phyloP scores from a whole-genome alignment of 2,888 invertebrate species.

The Caradrina kadenii region DNA sequence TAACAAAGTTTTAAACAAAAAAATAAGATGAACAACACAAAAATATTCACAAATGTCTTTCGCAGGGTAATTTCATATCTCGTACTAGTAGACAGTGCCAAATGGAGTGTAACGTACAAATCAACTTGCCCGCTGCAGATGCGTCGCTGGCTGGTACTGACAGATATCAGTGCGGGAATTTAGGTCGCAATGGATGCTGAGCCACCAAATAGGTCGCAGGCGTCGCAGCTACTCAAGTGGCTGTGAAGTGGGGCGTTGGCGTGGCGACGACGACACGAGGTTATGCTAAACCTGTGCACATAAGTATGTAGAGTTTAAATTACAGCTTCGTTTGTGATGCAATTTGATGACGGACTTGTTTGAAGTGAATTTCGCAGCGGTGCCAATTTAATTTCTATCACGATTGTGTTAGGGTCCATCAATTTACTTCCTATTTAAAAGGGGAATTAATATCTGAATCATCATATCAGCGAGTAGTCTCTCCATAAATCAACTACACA shows the following conservation, averaged over 20 bases:
- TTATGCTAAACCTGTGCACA: conserved; percentile 59
- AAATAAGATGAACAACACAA: conserved; percentile 23
- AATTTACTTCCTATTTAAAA: not conserved
- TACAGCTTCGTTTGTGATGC: conserved; percentile 47
- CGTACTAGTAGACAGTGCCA: conserved; percentile 58
- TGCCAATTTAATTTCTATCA: conserved; percentile 19
- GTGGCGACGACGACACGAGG: conserved; percentile 45
- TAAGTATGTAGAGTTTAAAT: conserved; percentile 61
- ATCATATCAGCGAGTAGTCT: not conserved
- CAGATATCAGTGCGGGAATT: conserved; percentile 73
- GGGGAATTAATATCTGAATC: not conserved
- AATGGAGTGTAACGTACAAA: conserved; percentile 74
- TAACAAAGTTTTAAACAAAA: conserved; percentile 33
- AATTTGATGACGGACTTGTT: conserved; percentile 37
- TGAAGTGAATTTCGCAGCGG: conserved; percentile 3
- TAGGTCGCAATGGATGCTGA: conserved; percentile 76
- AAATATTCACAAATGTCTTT: conserved; percentile 51
- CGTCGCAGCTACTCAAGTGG: conserved; percentile 61
- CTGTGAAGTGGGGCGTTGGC: conserved; percentile 62
- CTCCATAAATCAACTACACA: conserved; percentile 17
- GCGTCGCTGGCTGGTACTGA: conserved; percentile 71
- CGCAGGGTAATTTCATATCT: conserved; percentile 53
- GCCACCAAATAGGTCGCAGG: conserved; percentile 69
- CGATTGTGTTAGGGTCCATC: not conserved
- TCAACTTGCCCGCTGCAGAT: conserved; percentile 73